Percentiles rank a stretch among this genome's conserved stretches.
phyloP scores from a whole-genome alignment of 1,140 invertebrate genomes.

The Lepidurus couesii region DNA sequence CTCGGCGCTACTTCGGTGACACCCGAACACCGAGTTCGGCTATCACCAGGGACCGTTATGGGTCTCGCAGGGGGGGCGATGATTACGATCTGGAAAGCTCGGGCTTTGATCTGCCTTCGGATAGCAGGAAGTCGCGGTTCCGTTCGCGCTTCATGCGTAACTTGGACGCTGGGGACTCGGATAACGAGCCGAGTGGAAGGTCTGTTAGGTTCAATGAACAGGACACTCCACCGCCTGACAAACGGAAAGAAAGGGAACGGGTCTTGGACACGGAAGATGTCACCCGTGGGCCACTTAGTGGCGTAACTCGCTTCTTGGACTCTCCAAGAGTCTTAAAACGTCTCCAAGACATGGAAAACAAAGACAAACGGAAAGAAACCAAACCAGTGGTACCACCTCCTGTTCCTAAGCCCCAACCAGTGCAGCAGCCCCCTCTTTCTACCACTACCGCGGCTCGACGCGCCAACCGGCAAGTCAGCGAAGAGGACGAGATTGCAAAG shows the following conservation, averaged over 20 bases:
- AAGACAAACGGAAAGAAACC: slow-evolving; percentile 62
- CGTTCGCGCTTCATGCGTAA: slow-evolving; percentile 64
- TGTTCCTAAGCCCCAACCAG: slow-evolving; percentile 48
- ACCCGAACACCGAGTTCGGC: slow-evolving; percentile 32
- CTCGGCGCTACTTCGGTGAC: slow-evolving; percentile 38
- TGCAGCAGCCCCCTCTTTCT: slow-evolving; percentile 32
- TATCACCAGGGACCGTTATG: slow-evolving; percentile 36
- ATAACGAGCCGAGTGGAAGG: slow-evolving; percentile 54
- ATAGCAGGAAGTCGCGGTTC: slow-evolving; percentile 55
- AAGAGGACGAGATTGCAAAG: slow-evolving; percentile 82
- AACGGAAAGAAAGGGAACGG: slow-evolving; percentile 61
- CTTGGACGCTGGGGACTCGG: slow-evolving; percentile 59
- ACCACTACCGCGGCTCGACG: slow-evolving; percentile 35
- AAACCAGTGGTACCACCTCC: slow-evolving; percentile 53
- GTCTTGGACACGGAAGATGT: slow-evolving; percentile 85
- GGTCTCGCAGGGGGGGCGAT: slow-evolving; percentile 41
- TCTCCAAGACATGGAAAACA: slow-evolving; percentile 69
- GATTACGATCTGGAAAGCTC: slow-evolving; percentile 40
- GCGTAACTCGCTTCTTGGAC: slow-evolving; percentile 80
- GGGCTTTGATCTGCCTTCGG: slow-evolving; percentile 37
- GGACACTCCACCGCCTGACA: slow-evolving; percentile 41
- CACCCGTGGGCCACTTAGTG: slow-evolving; percentile 77
- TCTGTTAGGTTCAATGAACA: slow-evolving; percentile 56
- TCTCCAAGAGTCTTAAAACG: slow-evolving; percentile 82
- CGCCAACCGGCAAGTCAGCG: slow-evolving; percentile 63